Percentiles rank a stretch among this genome's conserved stretches.
phyloP scores from a whole-genome alignment of 2,113 vertebrate species.

The Hipposideros armiger region DNA sequence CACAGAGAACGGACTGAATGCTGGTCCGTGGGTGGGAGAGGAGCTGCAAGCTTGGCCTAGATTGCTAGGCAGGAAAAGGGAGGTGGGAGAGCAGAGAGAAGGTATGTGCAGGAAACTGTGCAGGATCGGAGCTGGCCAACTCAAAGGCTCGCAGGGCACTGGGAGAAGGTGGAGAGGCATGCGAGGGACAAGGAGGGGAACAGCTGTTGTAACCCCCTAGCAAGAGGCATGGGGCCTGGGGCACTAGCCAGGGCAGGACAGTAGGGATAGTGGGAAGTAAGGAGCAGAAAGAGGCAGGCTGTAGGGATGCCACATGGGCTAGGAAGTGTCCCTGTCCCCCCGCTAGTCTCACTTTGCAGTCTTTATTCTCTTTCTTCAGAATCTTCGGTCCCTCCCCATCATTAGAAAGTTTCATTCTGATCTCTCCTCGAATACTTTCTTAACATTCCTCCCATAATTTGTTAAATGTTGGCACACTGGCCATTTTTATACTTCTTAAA shows the following conservation, averaged over 20 bases:
- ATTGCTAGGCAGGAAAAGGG: not conserved
- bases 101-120: not conserved
- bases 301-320: fast-evolving
- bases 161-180: not conserved
- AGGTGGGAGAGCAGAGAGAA: too few species aligned
- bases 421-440: not conserved
- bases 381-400: not conserved
- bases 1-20: not conserved
- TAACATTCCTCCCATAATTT: not conserved
- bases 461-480: not conserved
- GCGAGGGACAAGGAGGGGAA: not conserved
- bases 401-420: not conserved
- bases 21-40: too few species aligned
- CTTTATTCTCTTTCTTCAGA: not conserved
- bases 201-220: not conserved
- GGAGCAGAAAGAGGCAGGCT: not conserved
- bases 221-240: not conserved
- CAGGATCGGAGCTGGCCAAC: not conserved
- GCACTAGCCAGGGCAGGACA: not conserved
- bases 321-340: not conserved
- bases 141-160: not conserved
- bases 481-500: not conserved
- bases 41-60: not conserved
- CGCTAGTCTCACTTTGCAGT: too few species aligned
- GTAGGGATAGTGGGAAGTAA: not conserved